Evolutionary conservation across 2,888 invertebrate species (phyloP).

Genomic region (Perizoma flavofasciatum): DNA sequence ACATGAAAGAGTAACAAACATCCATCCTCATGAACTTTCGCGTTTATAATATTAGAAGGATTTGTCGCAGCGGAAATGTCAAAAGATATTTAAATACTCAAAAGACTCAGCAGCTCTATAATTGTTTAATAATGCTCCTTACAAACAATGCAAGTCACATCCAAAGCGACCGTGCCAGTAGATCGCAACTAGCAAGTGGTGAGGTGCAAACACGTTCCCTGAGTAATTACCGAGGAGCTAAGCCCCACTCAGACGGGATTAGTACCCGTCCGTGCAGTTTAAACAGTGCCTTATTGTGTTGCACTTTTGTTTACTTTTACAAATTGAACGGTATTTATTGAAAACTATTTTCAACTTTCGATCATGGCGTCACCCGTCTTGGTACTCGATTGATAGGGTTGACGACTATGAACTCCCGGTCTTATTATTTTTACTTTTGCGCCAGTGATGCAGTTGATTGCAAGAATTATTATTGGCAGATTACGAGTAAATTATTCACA

Average conservation of each 20-base stretch:
- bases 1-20: too few species aligned
- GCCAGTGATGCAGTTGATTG: too few species aligned
- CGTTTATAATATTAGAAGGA: too few species aligned
- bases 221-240: conserved; percentile 39
- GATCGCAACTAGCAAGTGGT: conserved; percentile 21
- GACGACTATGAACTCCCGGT: too few species aligned
- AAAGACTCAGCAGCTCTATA: background rate
- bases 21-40: too few species aligned
- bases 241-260: conserved; percentile 58
- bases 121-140: background rate
- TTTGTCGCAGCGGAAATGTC: too few species aligned
- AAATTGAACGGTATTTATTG: conserved; percentile 25
- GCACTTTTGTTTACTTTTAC: conserved; percentile 23
- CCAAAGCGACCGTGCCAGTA: conserved; percentile 6
- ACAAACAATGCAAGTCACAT: conserved; percentile 19
- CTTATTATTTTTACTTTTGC: too few species aligned
- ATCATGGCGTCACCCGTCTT: too few species aligned
- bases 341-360: background rate
- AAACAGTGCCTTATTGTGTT: conserved; percentile 31
- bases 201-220: conserved; percentile 30
- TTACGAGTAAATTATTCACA: background rate
- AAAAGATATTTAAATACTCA: too few species aligned
- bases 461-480: background rate
- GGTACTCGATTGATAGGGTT: too few species aligned
- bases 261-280: conserved; percentile 35